Conservation (phyloP, 2,797 vertebrate species). For the Cynopterus sphinx region DNA sequence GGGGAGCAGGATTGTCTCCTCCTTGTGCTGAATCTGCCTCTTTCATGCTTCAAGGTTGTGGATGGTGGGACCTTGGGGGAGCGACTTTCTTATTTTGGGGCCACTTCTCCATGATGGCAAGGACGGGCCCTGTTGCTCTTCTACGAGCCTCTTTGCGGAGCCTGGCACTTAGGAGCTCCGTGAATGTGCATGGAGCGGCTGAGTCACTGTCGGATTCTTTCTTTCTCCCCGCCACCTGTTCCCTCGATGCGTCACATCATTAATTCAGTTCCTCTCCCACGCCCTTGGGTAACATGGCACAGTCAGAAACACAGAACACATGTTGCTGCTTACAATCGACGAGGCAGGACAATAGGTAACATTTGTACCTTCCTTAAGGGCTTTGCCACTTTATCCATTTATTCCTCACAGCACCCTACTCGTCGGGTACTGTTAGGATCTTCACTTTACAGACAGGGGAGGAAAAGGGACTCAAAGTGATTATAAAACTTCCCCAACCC, state of each 20-base stretch:
- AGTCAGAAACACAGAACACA: background rate
- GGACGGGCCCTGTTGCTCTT: background rate
- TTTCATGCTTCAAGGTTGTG: background rate
- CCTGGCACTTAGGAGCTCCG: rapidly evolving
- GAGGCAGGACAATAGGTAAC: background rate
- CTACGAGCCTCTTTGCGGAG: background rate
- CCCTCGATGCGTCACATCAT: rapidly evolving
- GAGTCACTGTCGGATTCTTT: rapidly evolving
- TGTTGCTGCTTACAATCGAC: rapidly evolving
- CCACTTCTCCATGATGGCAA: background rate
- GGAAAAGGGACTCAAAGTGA: background rate
- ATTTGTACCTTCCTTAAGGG: too few species aligned
- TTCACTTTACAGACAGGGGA: background rate
- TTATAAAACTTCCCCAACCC: background rate
- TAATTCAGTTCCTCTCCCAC: rapidly evolving
- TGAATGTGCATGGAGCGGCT: rapidly evolving
- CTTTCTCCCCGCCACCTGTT: rapidly evolving
- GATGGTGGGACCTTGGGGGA: background rate
- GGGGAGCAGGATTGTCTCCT: background rate
- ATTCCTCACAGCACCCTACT: background rate
- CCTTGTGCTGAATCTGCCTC: background rate
- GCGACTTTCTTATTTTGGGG: rapidly evolving
- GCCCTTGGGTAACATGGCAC: rapidly evolving
- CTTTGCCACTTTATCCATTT: background rate
- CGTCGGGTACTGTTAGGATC: too few species aligned